Evolutionary conservation across 2,797 vertebrate species (phyloP).

Genomic region (Vireo griseus): DNA sequence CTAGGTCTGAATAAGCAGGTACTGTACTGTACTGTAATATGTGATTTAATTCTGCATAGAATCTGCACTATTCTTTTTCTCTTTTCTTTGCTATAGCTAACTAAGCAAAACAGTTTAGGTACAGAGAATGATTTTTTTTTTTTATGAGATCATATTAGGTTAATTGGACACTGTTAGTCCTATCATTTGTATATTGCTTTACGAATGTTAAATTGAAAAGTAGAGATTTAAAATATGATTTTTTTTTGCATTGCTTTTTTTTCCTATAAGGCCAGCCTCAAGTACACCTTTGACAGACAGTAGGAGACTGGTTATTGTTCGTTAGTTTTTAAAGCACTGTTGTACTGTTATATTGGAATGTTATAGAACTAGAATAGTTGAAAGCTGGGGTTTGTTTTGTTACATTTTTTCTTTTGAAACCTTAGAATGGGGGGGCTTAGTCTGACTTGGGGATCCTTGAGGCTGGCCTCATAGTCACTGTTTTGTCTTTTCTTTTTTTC

Average conservation of each 20-base stretch:
- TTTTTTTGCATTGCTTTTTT: constrained; percentile 87
- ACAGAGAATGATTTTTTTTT: constrained; percentile 56
- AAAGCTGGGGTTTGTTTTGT: constrained; percentile 35
- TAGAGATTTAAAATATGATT: constrained; percentile 75
- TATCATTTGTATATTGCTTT: constrained; percentile 75
- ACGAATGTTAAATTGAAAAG: constrained; percentile 74
- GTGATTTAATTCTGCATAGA: constrained; percentile 62
- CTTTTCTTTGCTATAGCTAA: constrained; percentile 77
- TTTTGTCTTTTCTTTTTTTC: constrained; percentile 93
- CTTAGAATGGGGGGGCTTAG: constrained; percentile 77
- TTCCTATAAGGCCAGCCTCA: constrained; percentile 85
- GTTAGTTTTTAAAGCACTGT: constrained; percentile 32
- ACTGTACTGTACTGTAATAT: constrained; percentile 68
- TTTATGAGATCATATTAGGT: constrained; percentile 50
- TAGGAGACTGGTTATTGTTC: constrained; percentile 58
- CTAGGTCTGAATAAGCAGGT: constrained; percentile 99
- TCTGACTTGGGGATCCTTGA: constrained; percentile 85
- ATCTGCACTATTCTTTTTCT: constrained; percentile 77
- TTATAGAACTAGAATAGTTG: constrained; percentile 42
- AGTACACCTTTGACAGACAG: constrained; percentile 79
- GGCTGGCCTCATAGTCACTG: constrained; percentile 98
- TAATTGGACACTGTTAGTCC: constrained; percentile 68
- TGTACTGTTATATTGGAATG: constrained; percentile 51
- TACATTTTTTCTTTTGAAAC: constrained; percentile 24
- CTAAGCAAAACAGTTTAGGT: constrained; percentile 80